Conservation (phyloP, 2,888 invertebrate genomes). For the Xylota segnis region DNA sequence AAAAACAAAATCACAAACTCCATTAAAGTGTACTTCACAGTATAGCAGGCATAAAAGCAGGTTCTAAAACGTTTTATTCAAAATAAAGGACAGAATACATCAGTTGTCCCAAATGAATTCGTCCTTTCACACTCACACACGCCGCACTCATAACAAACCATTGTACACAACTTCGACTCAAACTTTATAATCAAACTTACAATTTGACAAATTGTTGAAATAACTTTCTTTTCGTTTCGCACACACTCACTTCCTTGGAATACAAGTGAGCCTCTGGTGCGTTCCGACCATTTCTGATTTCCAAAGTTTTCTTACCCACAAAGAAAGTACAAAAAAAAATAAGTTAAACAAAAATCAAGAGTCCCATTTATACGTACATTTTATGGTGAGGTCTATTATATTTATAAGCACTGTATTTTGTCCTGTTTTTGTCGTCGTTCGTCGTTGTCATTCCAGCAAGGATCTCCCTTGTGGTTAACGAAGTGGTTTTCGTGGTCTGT, state of each 20-base stretch:
- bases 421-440: slow-evolving; percentile 29
- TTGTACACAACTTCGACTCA: slow-evolving; percentile 54
- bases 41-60: not conserved
- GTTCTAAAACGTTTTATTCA: slow-evolving; percentile 34
- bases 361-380: slow-evolving; percentile 58
- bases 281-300: slow-evolving; percentile 42
- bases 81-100: slow-evolving; percentile 18
- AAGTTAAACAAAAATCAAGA: slow-evolving; percentile 70
- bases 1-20: not conserved
- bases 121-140: slow-evolving; percentile 27
- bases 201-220: slow-evolving; percentile 70
- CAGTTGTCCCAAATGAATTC: slow-evolving; percentile 44
- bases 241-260: not conserved
- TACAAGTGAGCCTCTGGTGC: slow-evolving; percentile 16
- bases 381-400: slow-evolving; percentile 58
- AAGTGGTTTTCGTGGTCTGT: slow-evolving; percentile 78
- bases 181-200: slow-evolving; percentile 74
- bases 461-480: slow-evolving; percentile 48
- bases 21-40: slow-evolving; percentile 10
- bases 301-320: slow-evolving; percentile 45
- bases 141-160: slow-evolving; percentile 41
- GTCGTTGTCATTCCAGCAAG: slow-evolving; percentile 26
- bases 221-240: slow-evolving; percentile 55
- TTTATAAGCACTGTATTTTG: slow-evolving; percentile 29
- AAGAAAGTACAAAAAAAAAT: slow-evolving; percentile 9